These are phyloP conservation scores for Atta colombica DNA, from an alignment of 1,140 invertebrate genomes.

Conservation along the genomic window DNA sequence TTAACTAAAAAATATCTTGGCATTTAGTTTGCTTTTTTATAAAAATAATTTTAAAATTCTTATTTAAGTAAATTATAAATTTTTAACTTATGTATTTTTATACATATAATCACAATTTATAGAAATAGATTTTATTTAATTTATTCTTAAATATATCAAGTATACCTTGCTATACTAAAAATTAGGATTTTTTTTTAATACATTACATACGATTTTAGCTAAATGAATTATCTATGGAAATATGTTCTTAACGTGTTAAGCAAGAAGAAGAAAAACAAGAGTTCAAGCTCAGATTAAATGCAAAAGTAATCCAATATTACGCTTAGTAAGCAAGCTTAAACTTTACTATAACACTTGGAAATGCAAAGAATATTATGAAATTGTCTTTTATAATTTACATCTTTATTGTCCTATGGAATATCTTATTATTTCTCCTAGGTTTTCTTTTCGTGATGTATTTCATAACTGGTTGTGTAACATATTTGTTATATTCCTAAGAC, in stretches of 20 bases:
- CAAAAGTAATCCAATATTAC: slow-evolving; percentile 11
- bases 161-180: too few relatives aligned
- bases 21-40: background rate
- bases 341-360: background rate
- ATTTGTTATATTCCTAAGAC: too few relatives aligned
- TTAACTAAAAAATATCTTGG: background rate
- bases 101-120: background rate
- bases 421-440: too few relatives aligned
- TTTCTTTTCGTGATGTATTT: too few relatives aligned
- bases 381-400: background rate
- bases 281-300: background rate
- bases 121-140: background rate
- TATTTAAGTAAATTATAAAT: background rate
- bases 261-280: background rate
- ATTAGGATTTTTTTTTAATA: background rate
- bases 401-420: too few relatives aligned
- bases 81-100: background rate
- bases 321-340: background rate
- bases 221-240: background rate
- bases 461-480: too few relatives aligned
- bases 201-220: background rate
- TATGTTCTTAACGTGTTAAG: background rate
- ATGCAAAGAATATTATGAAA: background rate
- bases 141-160: background rate
- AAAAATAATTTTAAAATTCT: background rate